Evolutionary conservation across 2,113 vertebrate species (phyloP).

Genomic region (Acrocephalus arundinaceus): DNA sequence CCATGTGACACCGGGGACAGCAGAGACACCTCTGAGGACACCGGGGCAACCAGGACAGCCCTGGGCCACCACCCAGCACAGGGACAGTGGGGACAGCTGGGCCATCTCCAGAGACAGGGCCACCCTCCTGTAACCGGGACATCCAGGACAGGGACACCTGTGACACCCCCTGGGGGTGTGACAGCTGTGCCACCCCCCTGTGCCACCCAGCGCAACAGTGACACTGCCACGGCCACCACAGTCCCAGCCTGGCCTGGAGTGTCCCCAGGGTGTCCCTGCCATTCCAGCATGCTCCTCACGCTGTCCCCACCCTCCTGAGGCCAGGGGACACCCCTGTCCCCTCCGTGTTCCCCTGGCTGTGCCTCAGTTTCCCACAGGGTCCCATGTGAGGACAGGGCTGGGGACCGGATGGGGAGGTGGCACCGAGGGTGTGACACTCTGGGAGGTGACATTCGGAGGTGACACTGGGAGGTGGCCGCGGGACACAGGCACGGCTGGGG

Average conservation of each 20-base stretch:
- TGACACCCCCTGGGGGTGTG: background rate
- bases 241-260: too few relatives aligned
- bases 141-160: background rate
- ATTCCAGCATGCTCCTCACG: rapidly evolving
- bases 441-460: background rate
- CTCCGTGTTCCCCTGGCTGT: rapidly evolving
- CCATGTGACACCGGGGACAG: background rate
- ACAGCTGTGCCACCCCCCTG: too few relatives aligned
- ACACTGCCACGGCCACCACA: background rate
- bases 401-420: background rate
- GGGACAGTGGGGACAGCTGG: background rate
- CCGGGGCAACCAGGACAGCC: background rate
- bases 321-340: background rate
- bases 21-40: too few relatives aligned
- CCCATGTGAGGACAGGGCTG: background rate
- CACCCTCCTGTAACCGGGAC: background rate
- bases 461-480: background rate
- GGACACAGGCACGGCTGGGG: background rate
- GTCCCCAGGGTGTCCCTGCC: background rate
- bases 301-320: background rate
- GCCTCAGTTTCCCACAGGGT: background rate
- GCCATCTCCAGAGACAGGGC: background rate
- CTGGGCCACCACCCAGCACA: too few relatives aligned
- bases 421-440: background rate
- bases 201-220: rapidly evolving